Percentiles rank a stretch among this genome's conserved stretches.
Conservation (phyloP, 2,113 vertebrate genomes). For the Podocnemis expansa region DNA sequence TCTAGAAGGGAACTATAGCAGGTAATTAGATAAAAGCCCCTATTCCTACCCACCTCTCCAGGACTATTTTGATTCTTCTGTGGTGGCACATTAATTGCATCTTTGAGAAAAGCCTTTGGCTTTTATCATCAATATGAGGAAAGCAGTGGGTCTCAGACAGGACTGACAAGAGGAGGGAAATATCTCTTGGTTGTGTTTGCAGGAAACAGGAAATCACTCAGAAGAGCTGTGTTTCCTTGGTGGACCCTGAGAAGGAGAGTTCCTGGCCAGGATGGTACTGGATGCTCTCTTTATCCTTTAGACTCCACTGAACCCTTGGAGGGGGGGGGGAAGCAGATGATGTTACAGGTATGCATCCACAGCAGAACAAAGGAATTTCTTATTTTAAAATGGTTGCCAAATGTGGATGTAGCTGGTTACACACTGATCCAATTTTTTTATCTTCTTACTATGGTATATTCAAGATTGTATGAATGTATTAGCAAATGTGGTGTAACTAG, state of each 20-base stretch:
- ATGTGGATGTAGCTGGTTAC: not conserved
- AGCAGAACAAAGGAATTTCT: not conserved
- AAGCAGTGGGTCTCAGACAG: fast-evolving
- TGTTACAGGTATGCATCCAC: not conserved
- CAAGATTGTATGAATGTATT: not conserved
- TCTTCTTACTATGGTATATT: not conserved
- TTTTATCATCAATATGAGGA: not conserved
- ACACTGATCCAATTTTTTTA: not conserved
- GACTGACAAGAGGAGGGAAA: not conserved
- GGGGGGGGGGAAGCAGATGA: not conserved
- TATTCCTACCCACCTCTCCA: not conserved
- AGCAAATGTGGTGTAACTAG: no score
- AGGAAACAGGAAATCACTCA: not conserved
- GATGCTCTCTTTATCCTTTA: not conserved
- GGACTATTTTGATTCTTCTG: not conserved
- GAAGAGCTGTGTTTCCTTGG: not conserved
- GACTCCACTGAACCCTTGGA: not conserved
- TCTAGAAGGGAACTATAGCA: not conserved
- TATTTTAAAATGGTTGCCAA: not conserved
- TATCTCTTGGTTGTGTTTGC: fast-evolving
- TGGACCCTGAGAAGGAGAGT: not conserved
- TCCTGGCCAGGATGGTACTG: not conserved
- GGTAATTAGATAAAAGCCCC: not conserved
- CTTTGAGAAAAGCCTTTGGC: not conserved
- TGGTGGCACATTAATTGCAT: not conserved